phyloP scores from a whole-genome alignment of 2,113 vertebrate genomes.

The Phocoena sinus region DNA sequence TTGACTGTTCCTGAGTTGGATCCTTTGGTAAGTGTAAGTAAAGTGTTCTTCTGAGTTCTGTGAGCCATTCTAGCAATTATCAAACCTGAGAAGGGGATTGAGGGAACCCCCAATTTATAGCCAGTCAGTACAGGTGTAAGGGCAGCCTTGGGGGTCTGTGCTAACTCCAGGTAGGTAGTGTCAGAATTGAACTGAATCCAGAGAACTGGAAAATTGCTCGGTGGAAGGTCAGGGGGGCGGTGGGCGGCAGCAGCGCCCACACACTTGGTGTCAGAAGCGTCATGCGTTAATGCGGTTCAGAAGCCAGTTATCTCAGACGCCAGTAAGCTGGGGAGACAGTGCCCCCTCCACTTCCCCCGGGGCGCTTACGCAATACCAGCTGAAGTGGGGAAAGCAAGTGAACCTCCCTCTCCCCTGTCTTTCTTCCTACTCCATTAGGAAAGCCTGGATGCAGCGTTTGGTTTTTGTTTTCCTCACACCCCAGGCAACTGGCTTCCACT shows the following conservation, averaged over 20 bases:
- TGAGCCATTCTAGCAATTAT: neutral
- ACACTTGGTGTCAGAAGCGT: neutral
- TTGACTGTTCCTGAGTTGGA: neutral
- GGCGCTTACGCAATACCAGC: fast-evolving
- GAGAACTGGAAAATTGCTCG: neutral
- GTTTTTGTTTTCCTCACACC: neutral
- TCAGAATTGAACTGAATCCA: neutral
- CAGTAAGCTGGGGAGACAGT: too few relatives aligned
- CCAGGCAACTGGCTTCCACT: neutral
- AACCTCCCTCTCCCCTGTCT: too few relatives aligned
- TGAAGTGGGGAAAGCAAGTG: fast-evolving
- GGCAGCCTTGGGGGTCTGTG: neutral
- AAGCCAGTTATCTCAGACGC: neutral
- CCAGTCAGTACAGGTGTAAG: too few relatives aligned
- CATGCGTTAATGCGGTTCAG: neutral
- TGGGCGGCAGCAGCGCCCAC: neutral
- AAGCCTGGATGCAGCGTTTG: too few relatives aligned
- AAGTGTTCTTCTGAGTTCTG: neutral
- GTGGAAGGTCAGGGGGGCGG: fast-evolving
- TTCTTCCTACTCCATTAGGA: neutral
- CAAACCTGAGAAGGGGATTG: fast-evolving
- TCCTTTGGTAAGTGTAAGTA: neutral
- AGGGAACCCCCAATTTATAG: fast-evolving
- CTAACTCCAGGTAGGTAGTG: neutral
- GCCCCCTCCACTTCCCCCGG: neutral